Percentiles rank a stretch among this genome's conserved stretches.
These are phyloP conservation scores for Rhea americana DNA, from an alignment of 2,113 vertebrate species.

Conservation along the genomic window DNA sequence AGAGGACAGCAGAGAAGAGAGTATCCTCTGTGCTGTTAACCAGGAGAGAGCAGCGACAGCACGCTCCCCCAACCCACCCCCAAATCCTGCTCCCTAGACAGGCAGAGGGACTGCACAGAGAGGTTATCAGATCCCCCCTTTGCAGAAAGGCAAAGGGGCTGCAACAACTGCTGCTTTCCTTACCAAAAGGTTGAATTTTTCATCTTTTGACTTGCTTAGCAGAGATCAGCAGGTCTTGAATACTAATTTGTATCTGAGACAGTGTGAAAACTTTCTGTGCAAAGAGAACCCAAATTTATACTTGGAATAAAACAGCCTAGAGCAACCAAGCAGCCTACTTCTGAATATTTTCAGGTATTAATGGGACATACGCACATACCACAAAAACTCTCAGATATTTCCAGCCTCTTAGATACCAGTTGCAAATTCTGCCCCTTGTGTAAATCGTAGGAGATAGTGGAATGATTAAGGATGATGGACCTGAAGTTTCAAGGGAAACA, in stretches of 20 bases:
- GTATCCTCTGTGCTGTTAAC: background rate
- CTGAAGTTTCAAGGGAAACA: background rate
- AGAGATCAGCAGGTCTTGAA: background rate
- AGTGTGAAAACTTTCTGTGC: background rate
- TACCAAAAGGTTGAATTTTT: background rate
- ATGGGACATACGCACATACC: background rate
- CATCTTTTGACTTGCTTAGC: background rate
- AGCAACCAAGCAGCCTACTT: background rate
- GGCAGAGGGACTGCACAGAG: background rate
- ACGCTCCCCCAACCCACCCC: background rate
- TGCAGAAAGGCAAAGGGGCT: background rate
- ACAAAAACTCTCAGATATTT: background rate
- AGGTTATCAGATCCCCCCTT: background rate
- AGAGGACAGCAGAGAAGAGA: background rate
- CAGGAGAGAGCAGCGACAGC: rapidly evolving
- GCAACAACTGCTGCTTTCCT: background rate
- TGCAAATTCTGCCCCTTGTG: background rate
- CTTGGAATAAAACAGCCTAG: background rate
- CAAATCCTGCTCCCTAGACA: background rate
- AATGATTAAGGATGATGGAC: background rate
- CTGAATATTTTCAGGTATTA: background rate
- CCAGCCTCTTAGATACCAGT: background rate
- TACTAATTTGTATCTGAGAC: background rate
- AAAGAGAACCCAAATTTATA: background rate
- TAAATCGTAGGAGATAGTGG: background rate